phyloP scores from a whole-genome alignment of 2,888 invertebrate genomes.

The Thereva nobilitata region DNA sequence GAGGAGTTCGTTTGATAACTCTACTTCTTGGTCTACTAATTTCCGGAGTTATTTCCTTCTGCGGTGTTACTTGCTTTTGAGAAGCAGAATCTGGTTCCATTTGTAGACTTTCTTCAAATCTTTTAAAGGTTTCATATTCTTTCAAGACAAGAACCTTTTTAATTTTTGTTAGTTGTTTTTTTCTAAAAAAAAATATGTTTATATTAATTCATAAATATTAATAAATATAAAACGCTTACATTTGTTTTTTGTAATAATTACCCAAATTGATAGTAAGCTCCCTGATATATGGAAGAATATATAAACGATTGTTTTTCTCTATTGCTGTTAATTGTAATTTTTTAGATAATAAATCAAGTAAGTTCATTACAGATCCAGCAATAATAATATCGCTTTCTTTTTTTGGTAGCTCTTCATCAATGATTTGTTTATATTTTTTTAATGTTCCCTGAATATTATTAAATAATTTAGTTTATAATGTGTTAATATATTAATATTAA shows the following conservation, averaged over 20 bases:
- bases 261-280: neutral
- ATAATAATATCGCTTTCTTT: no score
- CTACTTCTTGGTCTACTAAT: no score
- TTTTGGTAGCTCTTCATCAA: no score
- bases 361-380: no score
- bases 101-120: neutral
- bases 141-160: neutral
- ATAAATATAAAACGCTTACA: neutral
- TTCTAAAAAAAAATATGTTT: neutral
- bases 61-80: neutral
- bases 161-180: neutral
- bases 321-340: no score
- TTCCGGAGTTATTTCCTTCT: no score
- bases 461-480: no score
- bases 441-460: no score
- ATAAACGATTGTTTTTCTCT: neutral
- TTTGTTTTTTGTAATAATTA: neutral
- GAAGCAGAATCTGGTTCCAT: neutral
- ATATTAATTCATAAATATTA: neutral
- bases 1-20: no score
- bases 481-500: no score
- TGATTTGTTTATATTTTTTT: no score
- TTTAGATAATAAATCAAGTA: no score
- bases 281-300: neutral
- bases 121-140: neutral